Evolutionary conservation across 2,113 vertebrate species (phyloP).

Genomic region (Oryzias javanicus): DNA sequence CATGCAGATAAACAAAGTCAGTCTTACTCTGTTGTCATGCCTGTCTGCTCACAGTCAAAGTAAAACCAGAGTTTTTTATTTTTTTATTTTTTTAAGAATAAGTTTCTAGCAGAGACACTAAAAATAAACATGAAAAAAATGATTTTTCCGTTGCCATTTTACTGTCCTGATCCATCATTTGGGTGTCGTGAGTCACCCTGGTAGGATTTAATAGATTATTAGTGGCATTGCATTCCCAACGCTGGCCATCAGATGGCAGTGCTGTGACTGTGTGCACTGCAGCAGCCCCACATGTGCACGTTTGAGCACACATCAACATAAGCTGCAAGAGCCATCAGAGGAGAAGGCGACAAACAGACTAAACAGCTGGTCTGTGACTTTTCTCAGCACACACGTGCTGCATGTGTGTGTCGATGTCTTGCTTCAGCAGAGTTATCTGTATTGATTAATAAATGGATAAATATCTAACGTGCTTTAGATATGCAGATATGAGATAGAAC

Average conservation of each 20-base stretch:
- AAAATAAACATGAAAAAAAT: too few relatives aligned
- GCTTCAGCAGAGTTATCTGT: too few relatives aligned
- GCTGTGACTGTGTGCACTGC: conserved; percentile 19
- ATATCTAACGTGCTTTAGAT: too few relatives aligned
- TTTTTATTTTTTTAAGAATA: too few relatives aligned
- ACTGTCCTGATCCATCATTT: too few relatives aligned
- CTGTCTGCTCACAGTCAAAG: background rate
- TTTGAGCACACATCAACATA: conserved; percentile 5
- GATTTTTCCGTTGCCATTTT: too few relatives aligned
- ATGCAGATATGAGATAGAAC: background rate
- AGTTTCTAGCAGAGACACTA: too few relatives aligned
- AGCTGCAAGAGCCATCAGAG: conserved; percentile 1
- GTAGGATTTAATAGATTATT: too few relatives aligned
- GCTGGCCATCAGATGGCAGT: conserved; percentile 44
- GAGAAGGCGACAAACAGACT: conserved; percentile 3
- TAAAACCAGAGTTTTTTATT: too few relatives aligned
- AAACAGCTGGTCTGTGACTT: conserved; percentile 32
- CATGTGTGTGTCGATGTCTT: background rate
- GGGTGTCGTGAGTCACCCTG: too few relatives aligned
- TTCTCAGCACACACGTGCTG: background rate
- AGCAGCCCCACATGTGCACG: background rate
- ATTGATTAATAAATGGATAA: too few relatives aligned
- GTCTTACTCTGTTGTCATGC: background rate
- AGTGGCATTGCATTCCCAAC: fast-evolving
- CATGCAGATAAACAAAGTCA: conserved; percentile 31